A percentile compares a stretch with the other conserved stretches of the same genome.
Conservation (phyloP, 2,113 vertebrate species). For the Peromyscus maniculatus region DNA sequence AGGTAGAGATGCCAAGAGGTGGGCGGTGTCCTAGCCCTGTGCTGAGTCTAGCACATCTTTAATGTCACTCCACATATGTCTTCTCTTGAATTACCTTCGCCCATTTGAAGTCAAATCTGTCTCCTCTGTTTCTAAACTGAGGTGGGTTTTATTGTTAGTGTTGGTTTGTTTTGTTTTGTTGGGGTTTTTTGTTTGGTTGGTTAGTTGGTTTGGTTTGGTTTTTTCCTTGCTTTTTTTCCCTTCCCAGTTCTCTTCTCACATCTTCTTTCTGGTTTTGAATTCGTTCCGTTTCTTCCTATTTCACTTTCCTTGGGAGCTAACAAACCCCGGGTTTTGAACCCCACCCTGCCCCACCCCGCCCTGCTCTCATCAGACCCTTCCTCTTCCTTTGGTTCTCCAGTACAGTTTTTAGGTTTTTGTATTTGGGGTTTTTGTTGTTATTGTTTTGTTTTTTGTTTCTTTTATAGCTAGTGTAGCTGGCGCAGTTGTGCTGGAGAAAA, state of each 20-base stretch:
- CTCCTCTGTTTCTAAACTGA: neutral
- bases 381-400: neutral
- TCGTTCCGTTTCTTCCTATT: neutral
- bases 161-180: no score
- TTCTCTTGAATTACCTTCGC: conserved; percentile 23
- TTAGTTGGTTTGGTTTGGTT: neutral
- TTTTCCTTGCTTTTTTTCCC: neutral
- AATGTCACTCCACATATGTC: neutral
- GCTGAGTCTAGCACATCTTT: neutral
- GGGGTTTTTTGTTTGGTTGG: no score
- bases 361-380: neutral
- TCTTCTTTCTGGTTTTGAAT: neutral
- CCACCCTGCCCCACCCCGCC: neutral
- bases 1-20: conserved; percentile 6
- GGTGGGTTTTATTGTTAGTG: neutral
- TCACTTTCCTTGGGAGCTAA: neutral
- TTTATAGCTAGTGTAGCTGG: neutral
- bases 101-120: conserved; percentile 14
- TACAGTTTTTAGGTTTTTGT: neutral
- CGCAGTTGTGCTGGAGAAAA: neutral
- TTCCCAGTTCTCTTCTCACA: neutral
- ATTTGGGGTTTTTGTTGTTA: no score
- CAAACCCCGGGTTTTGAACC: neutral
- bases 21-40: neutral
- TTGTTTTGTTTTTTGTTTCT: neutral